Percentiles rank a stretch among this genome's conserved stretches.
Conservation (phyloP, 2,113 vertebrate species). For the Thoracochromis brauschi region DNA sequence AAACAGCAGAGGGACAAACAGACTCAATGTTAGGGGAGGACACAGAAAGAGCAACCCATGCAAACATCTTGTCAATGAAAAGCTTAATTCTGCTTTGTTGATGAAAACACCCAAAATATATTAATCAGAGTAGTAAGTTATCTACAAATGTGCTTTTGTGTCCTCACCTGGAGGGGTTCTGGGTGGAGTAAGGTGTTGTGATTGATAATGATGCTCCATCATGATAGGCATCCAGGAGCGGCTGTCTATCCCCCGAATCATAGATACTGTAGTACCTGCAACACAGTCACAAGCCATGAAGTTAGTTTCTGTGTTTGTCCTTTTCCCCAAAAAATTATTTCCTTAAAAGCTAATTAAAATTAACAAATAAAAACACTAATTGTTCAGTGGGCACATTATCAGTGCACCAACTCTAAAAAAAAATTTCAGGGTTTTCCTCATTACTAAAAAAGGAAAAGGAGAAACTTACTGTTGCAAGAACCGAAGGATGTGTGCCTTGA, state of each 20-base stretch:
- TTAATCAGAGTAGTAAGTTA: not conserved
- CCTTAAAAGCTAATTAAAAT: not conserved
- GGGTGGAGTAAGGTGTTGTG: conserved; percentile 72
- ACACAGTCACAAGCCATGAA: not conserved
- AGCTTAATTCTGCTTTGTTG: not conserved
- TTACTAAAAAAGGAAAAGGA: not conserved
- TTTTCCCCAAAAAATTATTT: fast-evolving
- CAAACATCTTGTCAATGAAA: not conserved
- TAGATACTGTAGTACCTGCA: conserved; percentile 83
- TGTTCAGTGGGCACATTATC: not conserved
- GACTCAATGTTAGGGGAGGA: not conserved
- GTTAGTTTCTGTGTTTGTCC: not conserved
- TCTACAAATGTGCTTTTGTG: not conserved
- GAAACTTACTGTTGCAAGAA: conserved; percentile 86
- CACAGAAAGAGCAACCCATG: not conserved
- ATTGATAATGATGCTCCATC: conserved; percentile 84
- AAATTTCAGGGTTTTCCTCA: fast-evolving
- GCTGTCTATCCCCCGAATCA: conserved; percentile 82
- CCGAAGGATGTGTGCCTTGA: conserved; percentile 76
- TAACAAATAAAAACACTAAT: not conserved
- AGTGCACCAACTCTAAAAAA: not conserved
- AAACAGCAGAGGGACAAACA: not conserved
- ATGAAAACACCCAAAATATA: not conserved
- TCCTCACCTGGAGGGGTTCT: conserved; percentile 76
- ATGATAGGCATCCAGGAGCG: conserved; percentile 86